These are phyloP conservation scores for Hydra vulgaris DNA, from an alignment of 30 jellyfish, hydroid and myxozoan species.

Conservation along the genomic window DNA sequence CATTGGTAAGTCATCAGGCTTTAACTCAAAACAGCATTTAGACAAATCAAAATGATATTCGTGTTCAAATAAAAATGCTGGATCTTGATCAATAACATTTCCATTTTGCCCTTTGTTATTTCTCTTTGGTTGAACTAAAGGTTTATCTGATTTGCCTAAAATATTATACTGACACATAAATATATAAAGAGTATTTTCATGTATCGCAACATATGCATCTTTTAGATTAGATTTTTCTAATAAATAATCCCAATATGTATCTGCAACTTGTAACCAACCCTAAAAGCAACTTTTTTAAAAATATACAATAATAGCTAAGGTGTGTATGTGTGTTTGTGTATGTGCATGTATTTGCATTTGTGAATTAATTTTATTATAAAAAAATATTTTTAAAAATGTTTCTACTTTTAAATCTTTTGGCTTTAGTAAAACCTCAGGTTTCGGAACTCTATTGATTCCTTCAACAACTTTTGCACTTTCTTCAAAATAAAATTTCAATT, in stretches of 20 bases:
- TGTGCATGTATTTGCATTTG: background rate
- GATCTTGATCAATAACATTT: conserved; percentile 26
- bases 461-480: conserved; percentile 33
- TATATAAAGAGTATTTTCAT: conserved; percentile 44
- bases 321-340: background rate
- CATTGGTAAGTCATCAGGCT: conserved; percentile 90
- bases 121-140: conserved; percentile 31
- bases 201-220: conserved; percentile 64
- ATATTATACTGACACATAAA: conserved; percentile 54
- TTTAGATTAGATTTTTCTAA: conserved; percentile 41
- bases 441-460: conserved; percentile 31
- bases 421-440: conserved; percentile 55
- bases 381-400: no score
- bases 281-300: background rate
- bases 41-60: conserved; percentile 50
- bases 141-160: conserved; percentile 17
- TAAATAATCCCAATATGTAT: conserved; percentile 51
- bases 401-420: conserved; percentile 90
- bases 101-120: background rate
- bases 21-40: conserved; percentile 36
- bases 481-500: conserved; percentile 37
- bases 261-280: conserved; percentile 87
- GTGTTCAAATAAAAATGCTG: conserved; percentile 51
- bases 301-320: no score
- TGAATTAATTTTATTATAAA: no score